These are phyloP conservation scores for Cantharis lateralis DNA, from an alignment of 2,888 invertebrate species.

Conservation along the genomic window DNA sequence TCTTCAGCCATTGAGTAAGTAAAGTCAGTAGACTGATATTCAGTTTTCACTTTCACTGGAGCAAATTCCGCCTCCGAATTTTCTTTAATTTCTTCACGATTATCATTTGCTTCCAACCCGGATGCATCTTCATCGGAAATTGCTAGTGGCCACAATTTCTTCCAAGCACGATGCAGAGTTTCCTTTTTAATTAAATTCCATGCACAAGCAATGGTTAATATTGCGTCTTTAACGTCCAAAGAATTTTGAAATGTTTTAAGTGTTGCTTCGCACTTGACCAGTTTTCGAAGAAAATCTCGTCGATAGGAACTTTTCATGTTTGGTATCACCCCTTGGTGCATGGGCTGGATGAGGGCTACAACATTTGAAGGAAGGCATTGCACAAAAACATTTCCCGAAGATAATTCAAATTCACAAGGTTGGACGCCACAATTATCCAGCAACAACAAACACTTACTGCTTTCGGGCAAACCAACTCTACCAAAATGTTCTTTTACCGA, in stretches of 20 bases:
- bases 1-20: background rate
- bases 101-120: background rate
- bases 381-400: background rate
- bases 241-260: background rate
- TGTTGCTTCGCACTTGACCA: background rate
- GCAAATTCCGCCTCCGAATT: background rate
- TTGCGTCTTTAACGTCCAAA: background rate
- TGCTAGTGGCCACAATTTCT: background rate
- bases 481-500: conserved; percentile 8
- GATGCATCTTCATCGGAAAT: background rate
- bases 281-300: background rate
- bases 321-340: background rate
- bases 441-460: conserved; percentile 14
- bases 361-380: conserved; percentile 4
- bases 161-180: background rate
- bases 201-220: background rate
- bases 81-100: background rate
- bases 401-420: background rate
- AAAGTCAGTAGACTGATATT: background rate
- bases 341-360: background rate
- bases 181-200: background rate
- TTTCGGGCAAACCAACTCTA: background rate
- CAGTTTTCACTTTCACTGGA: background rate
- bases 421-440: background rate
- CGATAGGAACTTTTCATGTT: background rate